Conservation (phyloP, 2,797 vertebrate genomes). For the Rhinoraja longicauda region DNA sequence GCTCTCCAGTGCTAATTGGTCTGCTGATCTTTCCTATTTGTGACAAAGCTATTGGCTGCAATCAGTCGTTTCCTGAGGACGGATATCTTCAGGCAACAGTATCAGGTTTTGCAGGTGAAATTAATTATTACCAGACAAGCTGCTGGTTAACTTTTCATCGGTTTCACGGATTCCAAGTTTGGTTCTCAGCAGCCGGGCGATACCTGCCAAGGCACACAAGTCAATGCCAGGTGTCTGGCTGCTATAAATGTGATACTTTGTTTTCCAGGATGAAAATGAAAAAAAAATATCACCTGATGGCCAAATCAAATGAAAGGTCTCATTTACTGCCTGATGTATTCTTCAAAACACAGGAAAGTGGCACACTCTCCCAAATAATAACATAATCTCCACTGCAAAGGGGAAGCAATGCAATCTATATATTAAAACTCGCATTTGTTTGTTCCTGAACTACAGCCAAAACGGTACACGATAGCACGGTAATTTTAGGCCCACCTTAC, state of each 20-base stretch:
- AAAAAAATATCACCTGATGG: background rate
- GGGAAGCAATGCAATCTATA: background rate
- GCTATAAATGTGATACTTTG: background rate
- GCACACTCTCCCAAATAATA: background rate
- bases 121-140: constrained; percentile 16
- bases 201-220: background rate
- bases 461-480: too few relatives aligned
- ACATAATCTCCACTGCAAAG: background rate
- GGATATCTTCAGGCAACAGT: constrained; percentile 30
- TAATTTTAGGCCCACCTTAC: too few relatives aligned
- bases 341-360: background rate
- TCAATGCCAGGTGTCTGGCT: background rate
- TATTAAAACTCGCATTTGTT: too few relatives aligned
- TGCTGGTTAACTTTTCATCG: constrained; percentile 28
- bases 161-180: constrained; percentile 23
- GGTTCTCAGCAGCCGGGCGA: constrained; percentile 10
- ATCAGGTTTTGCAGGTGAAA: constrained; percentile 32
- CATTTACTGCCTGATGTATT: background rate
- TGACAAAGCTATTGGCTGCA: constrained; percentile 23
- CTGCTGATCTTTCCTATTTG: constrained; percentile 1
- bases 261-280: background rate
- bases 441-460: too few relatives aligned
- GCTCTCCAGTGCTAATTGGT: constrained; percentile 3
- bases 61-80: constrained; percentile 25
- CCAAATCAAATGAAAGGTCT: background rate